Conservation (phyloP, 2,797 vertebrate genomes). For the Micropoecilia bifurca region DNA sequence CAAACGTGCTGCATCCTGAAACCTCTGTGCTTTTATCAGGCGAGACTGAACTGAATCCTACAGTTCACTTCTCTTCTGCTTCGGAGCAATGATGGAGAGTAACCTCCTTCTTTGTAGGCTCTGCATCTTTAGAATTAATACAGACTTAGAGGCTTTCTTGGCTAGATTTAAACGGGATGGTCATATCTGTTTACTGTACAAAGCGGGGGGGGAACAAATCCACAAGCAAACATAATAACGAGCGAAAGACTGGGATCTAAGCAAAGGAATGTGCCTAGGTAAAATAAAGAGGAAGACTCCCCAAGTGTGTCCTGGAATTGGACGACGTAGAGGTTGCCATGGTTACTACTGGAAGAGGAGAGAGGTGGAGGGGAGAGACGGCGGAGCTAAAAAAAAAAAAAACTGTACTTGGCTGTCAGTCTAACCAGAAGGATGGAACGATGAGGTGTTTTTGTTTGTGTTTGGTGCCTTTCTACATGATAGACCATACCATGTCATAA, state of each 20-base stretch:
- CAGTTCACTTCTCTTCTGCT: slow-evolving; percentile 40
- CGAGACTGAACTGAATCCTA: slow-evolving; percentile 54
- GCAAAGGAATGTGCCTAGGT: slow-evolving; percentile 70
- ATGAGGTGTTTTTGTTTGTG: slow-evolving; percentile 35
- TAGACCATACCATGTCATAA: not conserved
- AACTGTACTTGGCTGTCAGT: slow-evolving; percentile 58
- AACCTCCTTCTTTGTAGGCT: slow-evolving; percentile 31
- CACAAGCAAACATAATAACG: slow-evolving; percentile 20
- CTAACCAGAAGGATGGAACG: slow-evolving; percentile 37
- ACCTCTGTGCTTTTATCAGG: slow-evolving; percentile 32
- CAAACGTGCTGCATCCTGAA: slow-evolving; percentile 20
- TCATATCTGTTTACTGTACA: slow-evolving; percentile 21
- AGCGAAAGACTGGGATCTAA: slow-evolving; percentile 29
- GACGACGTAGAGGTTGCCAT: slow-evolving; percentile 80
- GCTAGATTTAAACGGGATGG: slow-evolving; percentile 54
- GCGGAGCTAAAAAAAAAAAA: slow-evolving; percentile 71
- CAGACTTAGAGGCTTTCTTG: slow-evolving; percentile 49
- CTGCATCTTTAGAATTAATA: slow-evolving; percentile 45
- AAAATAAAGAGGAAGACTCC: slow-evolving; percentile 66
- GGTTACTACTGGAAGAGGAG: slow-evolving; percentile 73
- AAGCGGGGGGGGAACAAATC: slow-evolving; percentile 1
- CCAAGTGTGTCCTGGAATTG: slow-evolving; percentile 74
- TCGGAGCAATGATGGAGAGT: slow-evolving; percentile 38
- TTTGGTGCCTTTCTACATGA: slow-evolving; percentile 12
- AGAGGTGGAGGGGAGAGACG: slow-evolving; percentile 59